Percentiles rank a stretch among this genome's conserved stretches.
Evolutionary conservation across 2,797 vertebrate species (phyloP).

Genomic region (Falco peregrinus): DNA sequence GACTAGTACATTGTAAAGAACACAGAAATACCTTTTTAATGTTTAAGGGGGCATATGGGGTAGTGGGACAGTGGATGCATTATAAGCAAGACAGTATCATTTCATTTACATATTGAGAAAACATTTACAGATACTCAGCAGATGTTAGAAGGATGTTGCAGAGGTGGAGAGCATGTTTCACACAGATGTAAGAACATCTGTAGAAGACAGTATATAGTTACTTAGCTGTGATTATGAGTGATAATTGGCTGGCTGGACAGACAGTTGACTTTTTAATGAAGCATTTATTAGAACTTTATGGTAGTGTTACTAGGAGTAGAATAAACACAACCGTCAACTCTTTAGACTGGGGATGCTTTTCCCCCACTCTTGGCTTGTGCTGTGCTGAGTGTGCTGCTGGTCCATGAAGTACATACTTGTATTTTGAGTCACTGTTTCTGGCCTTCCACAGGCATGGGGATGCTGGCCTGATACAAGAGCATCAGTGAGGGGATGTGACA

Average conservation of each 20-base stretch:
- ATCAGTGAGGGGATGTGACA: background rate
- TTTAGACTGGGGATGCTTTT: background rate
- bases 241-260: constrained; percentile 35
- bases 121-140: constrained; percentile 5
- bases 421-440: background rate
- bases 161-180: background rate
- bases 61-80: background rate
- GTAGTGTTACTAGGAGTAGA: background rate
- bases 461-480: background rate
- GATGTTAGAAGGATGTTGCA: background rate
- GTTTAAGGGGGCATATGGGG: background rate
- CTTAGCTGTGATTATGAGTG: background rate
- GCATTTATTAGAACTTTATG: background rate
- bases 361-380: background rate
- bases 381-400: background rate
- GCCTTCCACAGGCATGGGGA: background rate
- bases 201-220: background rate
- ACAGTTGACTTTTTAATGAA: constrained; percentile 2
- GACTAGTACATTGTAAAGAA: background rate
- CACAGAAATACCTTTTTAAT: background rate
- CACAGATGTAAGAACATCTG: constrained; percentile 54
- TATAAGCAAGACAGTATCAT: background rate
- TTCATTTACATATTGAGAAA: background rate
- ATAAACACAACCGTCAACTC: background rate
- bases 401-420: fast-evolving